These are phyloP conservation scores for Cataglyphis cursor DNA, from an alignment of 2,888 invertebrate genomes.

Conservation along the genomic window DNA sequence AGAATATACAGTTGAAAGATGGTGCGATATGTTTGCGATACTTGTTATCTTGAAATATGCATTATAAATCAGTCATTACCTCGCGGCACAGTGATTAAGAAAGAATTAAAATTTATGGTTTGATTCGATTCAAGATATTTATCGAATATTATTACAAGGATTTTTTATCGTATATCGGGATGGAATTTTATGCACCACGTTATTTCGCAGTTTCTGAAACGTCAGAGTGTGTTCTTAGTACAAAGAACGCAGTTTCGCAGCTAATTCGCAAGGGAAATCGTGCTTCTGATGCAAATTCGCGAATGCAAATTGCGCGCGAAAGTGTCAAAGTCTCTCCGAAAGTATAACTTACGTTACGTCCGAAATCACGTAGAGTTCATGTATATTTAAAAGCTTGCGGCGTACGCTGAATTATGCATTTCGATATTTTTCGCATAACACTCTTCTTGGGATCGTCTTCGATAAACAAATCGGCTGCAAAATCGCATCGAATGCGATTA, in stretches of 20 bases:
- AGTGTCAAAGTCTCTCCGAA: constrained; percentile 58
- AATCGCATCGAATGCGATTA: constrained; percentile 10
- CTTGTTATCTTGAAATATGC: neutral
- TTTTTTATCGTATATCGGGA: constrained; percentile 4
- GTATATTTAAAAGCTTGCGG: constrained; percentile 54
- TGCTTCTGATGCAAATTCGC: constrained; percentile 58
- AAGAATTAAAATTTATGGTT: constrained; percentile 12
- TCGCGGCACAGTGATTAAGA: neutral
- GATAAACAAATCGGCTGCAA: constrained; percentile 23
- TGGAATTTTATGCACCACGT: constrained; percentile 3
- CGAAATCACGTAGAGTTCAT: constrained; percentile 55
- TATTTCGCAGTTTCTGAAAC: constrained; percentile 32
- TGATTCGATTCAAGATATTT: constrained; percentile 12
- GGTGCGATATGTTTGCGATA: neutral
- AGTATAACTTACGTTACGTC: constrained; percentile 56
- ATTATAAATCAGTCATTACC: constrained; percentile 6
- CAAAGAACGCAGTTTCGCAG: constrained; percentile 53
- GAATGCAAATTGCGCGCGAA: constrained; percentile 57
- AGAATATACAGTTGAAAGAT: neutral
- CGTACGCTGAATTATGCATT: constrained; percentile 52
- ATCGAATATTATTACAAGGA: constrained; percentile 23
- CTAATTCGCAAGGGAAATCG: constrained; percentile 63
- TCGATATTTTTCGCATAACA: constrained; percentile 49
- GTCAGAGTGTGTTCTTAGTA: constrained; percentile 39
- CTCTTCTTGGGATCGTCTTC: constrained; percentile 17